A percentile compares a stretch with the other conserved stretches of the same genome.
These are phyloP conservation scores for Elephantulus edwardii DNA, from an alignment of 2,113 vertebrate genomes.

Conservation along the genomic window DNA sequence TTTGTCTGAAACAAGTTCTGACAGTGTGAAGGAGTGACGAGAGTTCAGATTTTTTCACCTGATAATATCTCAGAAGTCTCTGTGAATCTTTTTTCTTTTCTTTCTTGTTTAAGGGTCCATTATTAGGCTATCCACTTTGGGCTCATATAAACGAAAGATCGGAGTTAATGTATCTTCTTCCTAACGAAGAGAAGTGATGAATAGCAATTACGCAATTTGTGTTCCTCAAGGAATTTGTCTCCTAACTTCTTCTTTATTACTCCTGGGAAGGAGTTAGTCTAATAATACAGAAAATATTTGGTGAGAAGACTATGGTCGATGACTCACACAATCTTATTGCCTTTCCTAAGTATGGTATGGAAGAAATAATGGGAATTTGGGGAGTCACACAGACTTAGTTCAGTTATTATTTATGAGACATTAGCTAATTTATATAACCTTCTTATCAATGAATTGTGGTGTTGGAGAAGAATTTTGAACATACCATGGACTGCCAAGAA, in stretches of 20 bases:
- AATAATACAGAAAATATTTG: constrained; percentile 59
- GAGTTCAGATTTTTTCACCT: constrained; percentile 60
- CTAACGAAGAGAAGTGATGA: constrained; percentile 60
- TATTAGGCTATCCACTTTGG: constrained; percentile 66
- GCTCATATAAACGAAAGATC: constrained; percentile 70
- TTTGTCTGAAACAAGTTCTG: constrained; percentile 74
- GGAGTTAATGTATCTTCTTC: constrained; percentile 77
- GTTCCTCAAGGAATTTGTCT: constrained; percentile 63
- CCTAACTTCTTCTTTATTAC: constrained; percentile 69
- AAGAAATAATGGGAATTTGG: constrained; percentile 21
- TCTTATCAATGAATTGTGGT: neutral
- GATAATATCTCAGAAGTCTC: constrained; percentile 69
- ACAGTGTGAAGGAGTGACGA: constrained; percentile 68
- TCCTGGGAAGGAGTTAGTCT: constrained; percentile 48
- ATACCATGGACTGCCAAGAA: too few species aligned
- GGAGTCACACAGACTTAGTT: neutral
- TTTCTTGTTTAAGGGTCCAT: constrained; percentile 64
- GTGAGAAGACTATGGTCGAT: constrained; percentile 14
- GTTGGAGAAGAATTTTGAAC: too few species aligned
- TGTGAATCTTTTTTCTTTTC: neutral
- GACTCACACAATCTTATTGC: constrained; percentile 57
- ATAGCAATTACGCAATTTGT: constrained; percentile 75
- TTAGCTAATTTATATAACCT: constrained; percentile 15
- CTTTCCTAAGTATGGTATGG: neutral
- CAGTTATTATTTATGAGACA: neutral